Conservation (phyloP, 2,888 invertebrate genomes). For the Tiliacea citrago region DNA sequence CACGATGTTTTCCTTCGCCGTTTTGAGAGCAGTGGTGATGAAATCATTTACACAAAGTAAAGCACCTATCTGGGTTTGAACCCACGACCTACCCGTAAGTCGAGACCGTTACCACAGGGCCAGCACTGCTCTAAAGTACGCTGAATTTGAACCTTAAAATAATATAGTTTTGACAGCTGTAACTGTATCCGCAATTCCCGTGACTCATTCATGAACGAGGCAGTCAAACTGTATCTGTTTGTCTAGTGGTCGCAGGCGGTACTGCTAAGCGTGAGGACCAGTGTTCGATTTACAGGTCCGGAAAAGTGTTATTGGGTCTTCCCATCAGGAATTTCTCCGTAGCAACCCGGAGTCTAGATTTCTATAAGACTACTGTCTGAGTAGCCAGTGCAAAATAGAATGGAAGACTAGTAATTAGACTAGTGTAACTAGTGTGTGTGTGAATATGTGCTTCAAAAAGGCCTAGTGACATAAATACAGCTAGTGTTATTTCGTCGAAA, state of each 20-base stretch:
- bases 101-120: too few relatives aligned
- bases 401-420: not conserved
- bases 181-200: not conserved
- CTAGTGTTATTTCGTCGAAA: not conserved
- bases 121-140: too few relatives aligned
- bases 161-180: not conserved
- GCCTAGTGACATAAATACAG: not conserved
- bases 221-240: not conserved
- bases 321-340: not conserved
- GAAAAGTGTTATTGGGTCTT: not conserved
- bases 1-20: too few relatives aligned
- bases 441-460: slow-evolving; percentile 1
- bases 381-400: not conserved
- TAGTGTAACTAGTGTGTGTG: too few relatives aligned
- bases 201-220: not conserved
- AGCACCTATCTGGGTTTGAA: too few relatives aligned
- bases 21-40: too few relatives aligned
- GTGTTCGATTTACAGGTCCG: not conserved
- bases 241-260: not conserved
- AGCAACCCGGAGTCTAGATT: not conserved
- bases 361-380: too few relatives aligned
- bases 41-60: too few relatives aligned
- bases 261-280: not conserved
- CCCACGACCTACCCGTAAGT: too few relatives aligned
- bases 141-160: too few relatives aligned